These are phyloP conservation scores for Diceros bicornis DNA, from an alignment of 2,797 vertebrate genomes.

Conservation along the genomic window DNA sequence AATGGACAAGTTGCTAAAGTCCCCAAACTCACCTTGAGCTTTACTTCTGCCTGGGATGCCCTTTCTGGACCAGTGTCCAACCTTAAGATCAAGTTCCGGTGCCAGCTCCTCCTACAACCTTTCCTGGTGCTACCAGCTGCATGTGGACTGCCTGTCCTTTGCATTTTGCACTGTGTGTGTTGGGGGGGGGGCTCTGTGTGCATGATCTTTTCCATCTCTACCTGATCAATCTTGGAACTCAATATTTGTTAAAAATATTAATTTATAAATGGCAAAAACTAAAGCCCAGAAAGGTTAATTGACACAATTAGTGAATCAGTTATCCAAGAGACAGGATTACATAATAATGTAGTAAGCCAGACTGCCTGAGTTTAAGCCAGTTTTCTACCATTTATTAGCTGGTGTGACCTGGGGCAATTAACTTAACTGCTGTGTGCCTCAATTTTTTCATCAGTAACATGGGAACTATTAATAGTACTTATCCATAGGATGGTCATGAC, in stretches of 20 bases:
- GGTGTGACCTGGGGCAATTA: background rate
- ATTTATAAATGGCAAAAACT: constrained; percentile 28
- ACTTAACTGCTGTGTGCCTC: background rate
- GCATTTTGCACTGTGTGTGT: background rate
- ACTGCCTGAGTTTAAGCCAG: background rate
- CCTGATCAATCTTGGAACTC: background rate
- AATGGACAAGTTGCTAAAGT: background rate
- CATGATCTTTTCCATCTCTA: background rate
- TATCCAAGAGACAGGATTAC: background rate
- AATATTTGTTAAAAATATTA: background rate
- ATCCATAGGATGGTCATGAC: background rate
- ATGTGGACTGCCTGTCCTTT: background rate
- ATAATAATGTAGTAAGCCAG: background rate
- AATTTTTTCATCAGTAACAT: constrained; percentile 58
- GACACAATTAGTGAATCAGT: background rate
- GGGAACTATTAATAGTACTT: constrained; percentile 8
- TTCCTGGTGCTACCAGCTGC: background rate
- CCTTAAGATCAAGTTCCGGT: background rate
- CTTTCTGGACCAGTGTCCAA: background rate
- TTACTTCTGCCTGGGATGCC: background rate
- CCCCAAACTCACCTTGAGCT: background rate
- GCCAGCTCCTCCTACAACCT: background rate
- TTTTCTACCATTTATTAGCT: constrained; percentile 30
- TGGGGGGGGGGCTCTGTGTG: too few species aligned
- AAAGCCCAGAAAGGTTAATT: background rate